Percentiles rank a stretch among this genome's conserved stretches.
Conservation (phyloP, 2,113 vertebrate genomes). For the Cyprinus carpio region DNA sequence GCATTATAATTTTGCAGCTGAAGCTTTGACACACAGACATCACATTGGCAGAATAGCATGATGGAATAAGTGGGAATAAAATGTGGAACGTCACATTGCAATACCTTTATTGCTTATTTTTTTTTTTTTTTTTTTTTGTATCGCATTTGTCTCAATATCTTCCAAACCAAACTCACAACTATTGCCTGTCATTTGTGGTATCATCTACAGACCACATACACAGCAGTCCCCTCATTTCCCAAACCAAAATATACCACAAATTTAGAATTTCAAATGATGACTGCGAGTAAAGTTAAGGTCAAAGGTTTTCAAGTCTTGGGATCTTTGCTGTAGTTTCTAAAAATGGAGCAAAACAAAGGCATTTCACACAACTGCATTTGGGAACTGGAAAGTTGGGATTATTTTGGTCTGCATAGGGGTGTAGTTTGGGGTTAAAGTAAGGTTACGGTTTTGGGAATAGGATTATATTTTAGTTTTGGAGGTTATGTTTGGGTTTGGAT, state of each 20-base stretch:
- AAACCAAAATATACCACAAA: constrained; percentile 15
- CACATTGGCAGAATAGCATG: not conserved
- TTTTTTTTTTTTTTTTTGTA: not conserved
- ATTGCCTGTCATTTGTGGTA: not conserved
- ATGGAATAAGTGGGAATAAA: not conserved
- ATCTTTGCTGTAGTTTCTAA: constrained; percentile 27
- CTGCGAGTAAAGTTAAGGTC: constrained; percentile 55
- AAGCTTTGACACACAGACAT: constrained; percentile 30
- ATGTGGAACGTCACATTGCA: constrained; percentile 6
- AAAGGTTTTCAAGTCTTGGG: constrained; percentile 66
- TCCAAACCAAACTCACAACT: not conserved
- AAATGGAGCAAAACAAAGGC: constrained; percentile 40
- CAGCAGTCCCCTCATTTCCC: not conserved
- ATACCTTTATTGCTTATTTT: constrained; percentile 49
- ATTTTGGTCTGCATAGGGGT: not conserved
- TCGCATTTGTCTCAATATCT: not conserved
- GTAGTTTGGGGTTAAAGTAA: not conserved
- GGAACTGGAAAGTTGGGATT: not conserved
- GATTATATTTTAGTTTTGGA: constrained; percentile 1
- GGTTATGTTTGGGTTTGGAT: constrained; percentile 15
- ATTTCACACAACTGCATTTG: constrained; percentile 38
- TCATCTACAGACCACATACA: not conserved
- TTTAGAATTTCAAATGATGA: not conserved
- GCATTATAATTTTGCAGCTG: constrained; percentile 8
- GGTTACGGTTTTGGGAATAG: not conserved